Percentiles rank a stretch among this genome's conserved stretches.
phyloP scores from a whole-genome alignment of 2,113 vertebrate species.

The Dromaius novaehollandiae region DNA sequence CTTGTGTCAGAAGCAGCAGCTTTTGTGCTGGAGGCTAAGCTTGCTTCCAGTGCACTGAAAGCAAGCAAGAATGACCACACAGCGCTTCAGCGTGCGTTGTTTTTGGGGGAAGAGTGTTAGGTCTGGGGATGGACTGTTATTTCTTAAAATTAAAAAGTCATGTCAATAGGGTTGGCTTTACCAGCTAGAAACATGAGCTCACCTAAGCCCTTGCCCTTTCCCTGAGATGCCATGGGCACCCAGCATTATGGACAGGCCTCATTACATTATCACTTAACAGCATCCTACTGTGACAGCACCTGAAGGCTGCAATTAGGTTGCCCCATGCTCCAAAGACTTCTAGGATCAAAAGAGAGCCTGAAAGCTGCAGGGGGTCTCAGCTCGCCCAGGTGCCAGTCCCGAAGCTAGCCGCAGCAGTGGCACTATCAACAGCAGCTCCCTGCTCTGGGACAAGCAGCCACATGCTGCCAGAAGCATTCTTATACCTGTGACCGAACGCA shows the following conservation, averaged over 20 bases:
- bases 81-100: not conserved
- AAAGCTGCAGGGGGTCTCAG: not conserved
- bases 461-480: no score
- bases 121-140: not conserved
- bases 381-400: no score
- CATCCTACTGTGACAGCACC: not conserved
- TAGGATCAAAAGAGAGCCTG: not conserved
- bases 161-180: not conserved
- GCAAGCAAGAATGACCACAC: not conserved
- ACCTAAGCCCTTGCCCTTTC: no score
- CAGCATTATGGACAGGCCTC: not conserved
- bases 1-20: not conserved
- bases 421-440: no score
- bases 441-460: no score
- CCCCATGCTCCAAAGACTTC: not conserved
- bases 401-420: no score
- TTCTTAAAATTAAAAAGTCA: not conserved
- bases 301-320: not conserved
- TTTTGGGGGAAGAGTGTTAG: not conserved
- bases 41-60: not conserved
- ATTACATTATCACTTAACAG: not conserved
- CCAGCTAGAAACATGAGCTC: not conserved
- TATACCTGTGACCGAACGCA: no score
- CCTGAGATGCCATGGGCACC: not conserved
- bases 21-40: not conserved